Conservation (phyloP, 1,140 invertebrate species). For the Diabrotica virgifera region DNA sequence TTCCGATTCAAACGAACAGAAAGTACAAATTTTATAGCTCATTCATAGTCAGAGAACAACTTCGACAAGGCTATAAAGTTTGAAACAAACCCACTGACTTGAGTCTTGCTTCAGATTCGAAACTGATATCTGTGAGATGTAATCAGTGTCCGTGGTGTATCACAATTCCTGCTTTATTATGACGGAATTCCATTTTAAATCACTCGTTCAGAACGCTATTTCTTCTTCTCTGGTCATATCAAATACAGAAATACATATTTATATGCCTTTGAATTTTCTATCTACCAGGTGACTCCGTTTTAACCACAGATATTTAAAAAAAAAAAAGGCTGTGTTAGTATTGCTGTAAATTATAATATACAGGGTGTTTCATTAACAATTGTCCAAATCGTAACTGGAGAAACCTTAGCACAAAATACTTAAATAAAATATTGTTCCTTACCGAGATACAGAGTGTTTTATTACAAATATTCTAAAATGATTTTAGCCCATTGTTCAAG, state of each 20-base stretch:
- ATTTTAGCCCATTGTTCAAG: too few species aligned
- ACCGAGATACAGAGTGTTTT: too few species aligned
- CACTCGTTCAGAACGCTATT: neutral
- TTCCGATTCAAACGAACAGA: slow-evolving; percentile 10
- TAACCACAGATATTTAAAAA: too few species aligned
- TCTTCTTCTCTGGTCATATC: neutral
- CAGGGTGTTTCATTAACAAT: too few species aligned
- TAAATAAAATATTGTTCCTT: too few species aligned
- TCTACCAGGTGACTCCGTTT: too few species aligned
- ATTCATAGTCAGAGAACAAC: slow-evolving; percentile 11
- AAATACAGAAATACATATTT: neutral
- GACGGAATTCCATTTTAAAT: neutral
- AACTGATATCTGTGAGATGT: slow-evolving; percentile 10
- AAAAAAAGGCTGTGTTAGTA: too few species aligned
- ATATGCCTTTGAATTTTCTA: neutral
- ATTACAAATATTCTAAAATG: too few species aligned
- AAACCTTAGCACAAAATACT: too few species aligned
- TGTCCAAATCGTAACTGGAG: too few species aligned
- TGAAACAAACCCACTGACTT: neutral
- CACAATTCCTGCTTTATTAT: neutral
- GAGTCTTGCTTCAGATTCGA: slow-evolving; percentile 2
- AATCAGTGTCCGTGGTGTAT: slow-evolving; percentile 1
- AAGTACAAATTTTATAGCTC: slow-evolving; percentile 17
- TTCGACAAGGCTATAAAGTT: neutral
- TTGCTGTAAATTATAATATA: too few species aligned